Conservation (phyloP, 2,888 invertebrate species). For the Patella caerulea region DNA sequence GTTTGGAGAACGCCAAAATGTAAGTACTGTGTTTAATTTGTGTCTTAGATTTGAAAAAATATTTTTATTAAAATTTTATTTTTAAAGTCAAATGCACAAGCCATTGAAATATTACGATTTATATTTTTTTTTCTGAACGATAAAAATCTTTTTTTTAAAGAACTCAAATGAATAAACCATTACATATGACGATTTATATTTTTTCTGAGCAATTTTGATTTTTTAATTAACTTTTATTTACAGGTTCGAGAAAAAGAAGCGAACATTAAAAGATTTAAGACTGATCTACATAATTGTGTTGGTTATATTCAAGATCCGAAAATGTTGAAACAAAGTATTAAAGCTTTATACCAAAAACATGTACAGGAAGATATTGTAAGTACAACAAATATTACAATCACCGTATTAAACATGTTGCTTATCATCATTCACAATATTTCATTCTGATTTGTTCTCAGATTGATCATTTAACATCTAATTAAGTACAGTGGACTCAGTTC, state of each 20-base stretch:
- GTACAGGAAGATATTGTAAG: constrained; percentile 72
- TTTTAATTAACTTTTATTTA: constrained; percentile 14
- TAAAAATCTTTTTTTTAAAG: no score
- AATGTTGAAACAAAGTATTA: constrained; percentile 75
- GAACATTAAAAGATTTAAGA: constrained; percentile 81
- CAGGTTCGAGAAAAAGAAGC: constrained; percentile 71
- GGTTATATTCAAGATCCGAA: constrained; percentile 84
- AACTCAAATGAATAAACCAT: no score
- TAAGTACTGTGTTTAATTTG: constrained; percentile 30
- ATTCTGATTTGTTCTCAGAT: no score
- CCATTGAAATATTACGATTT: no score
- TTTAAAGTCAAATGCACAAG: no score
- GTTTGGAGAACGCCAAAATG: constrained; percentile 76
- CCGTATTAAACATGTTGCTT: background rate
- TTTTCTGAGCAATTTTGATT: no score
- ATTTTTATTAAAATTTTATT: no score
- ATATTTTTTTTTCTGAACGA: no score
- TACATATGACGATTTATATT: no score
- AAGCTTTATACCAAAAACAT: constrained; percentile 72
- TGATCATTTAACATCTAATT: no score
- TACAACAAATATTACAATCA: constrained; percentile 14
- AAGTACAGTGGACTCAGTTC: no score
- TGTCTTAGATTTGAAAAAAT: background rate
- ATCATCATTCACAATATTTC: background rate
- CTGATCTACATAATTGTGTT: constrained; percentile 86